Percentiles rank a stretch among this genome's conserved stretches.
phyloP scores from a whole-genome alignment of 2,797 vertebrate species.

The Notolepis coatsorum region DNA sequence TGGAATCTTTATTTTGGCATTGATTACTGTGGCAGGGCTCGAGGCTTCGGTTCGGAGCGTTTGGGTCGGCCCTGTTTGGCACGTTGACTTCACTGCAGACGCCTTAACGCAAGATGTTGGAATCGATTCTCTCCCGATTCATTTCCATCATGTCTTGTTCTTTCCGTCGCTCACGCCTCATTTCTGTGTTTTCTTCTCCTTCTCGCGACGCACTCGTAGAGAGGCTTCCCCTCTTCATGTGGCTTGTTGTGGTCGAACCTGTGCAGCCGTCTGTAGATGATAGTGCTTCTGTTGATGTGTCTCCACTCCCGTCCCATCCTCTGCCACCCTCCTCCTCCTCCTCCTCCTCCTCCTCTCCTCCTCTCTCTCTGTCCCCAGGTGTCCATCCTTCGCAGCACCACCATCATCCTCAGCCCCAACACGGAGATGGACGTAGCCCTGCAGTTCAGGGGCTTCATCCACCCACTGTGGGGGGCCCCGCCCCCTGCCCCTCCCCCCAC shows the following conservation, averaged over 20 bases:
- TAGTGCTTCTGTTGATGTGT: slow-evolving; percentile 70
- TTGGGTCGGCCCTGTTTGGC: slow-evolving; percentile 15
- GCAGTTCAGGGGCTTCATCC: slow-evolving; percentile 92
- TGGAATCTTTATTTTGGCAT: no score
- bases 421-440: slow-evolving; percentile 91
- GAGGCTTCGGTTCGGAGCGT: neutral
- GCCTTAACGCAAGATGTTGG: slow-evolving; percentile 13
- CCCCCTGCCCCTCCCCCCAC: slow-evolving; percentile 75
- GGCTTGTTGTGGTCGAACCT: slow-evolving; percentile 45
- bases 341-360: slow-evolving; percentile 41
- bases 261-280: slow-evolving; percentile 55
- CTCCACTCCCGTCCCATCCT: slow-evolving; percentile 55
- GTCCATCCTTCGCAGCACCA: slow-evolving; percentile 90
- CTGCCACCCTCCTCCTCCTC: slow-evolving; percentile 26
- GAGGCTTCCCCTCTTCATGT: slow-evolving; percentile 38
- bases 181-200: slow-evolving; percentile 21
- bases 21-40: no score
- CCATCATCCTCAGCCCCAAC: slow-evolving; percentile 89
- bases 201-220: slow-evolving; percentile 38
- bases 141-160: slow-evolving; percentile 18
- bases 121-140: neutral
- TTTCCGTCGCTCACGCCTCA: neutral
- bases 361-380: slow-evolving; percentile 85
- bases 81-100: slow-evolving; percentile 17
- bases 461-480: slow-evolving; percentile 87